Base-by-base conservation (phyloP, 2,888 invertebrate genomes). In the Cryptocephalus moraei region DNA sequence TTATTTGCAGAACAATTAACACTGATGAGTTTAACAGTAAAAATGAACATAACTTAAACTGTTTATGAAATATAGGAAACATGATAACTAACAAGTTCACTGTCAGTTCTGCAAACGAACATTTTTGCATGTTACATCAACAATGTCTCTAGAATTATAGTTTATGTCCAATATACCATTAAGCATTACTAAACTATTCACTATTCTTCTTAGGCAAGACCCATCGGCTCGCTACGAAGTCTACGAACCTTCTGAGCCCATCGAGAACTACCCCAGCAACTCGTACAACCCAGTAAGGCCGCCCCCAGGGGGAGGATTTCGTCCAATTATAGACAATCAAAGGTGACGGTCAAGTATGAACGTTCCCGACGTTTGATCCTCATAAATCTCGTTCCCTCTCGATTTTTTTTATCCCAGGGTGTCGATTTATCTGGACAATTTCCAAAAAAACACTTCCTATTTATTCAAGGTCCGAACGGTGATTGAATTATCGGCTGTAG, bases 221-320 rank as follows among this genome's bases (percentile, higher is more conserved):
- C 47, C 49, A 8, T 46, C 52, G 40, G 50, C 54, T 4, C 58
- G 65, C 36, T 66, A 66, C 47, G 60, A 63, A 42, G 62, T 65
- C 8, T 55, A 56, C 39, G 66, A 66, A 49, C 52, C 55, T 39
- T 54, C 53, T n/a, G 66, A 65, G 48, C 52, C 55, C 38, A 54
- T 53, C 11, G 40, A 34, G 31, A 32, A 46, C 12, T 39, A 43
- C 40, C 43, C 36, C 10, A 36, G 41, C 8, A 45, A 48, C 41
- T 22, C 22, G 2, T 22, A 22, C 22, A 22, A 22, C 22, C 22
- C 22, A 22, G 22, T 6, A 6, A 39, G 39, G 38, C 47, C 47
- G 4, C 32, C 40, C 9, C 43, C 40, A 9, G 48, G 40, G 41
- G 46, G 42, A 22, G 38, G 11, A 32, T 8, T 34, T 9, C 49